phyloP scores from a whole-genome alignment of 2,113 vertebrate species.

The Platycercus adscitus region DNA sequence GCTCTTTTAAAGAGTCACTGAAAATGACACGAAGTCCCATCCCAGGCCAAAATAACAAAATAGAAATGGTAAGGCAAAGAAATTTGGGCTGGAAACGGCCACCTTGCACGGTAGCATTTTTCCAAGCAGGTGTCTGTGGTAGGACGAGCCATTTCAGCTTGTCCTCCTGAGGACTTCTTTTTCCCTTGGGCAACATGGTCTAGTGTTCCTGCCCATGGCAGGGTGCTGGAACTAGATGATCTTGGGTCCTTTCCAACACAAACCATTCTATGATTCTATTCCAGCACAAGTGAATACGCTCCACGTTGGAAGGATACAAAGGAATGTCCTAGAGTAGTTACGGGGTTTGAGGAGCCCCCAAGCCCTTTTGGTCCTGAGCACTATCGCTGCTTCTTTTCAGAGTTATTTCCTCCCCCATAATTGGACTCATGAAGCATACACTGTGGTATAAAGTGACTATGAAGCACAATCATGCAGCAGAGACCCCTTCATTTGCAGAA shows the following conservation, averaged over 20 bases:
- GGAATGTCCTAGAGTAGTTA: background rate
- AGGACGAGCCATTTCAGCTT: background rate
- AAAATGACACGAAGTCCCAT: background rate
- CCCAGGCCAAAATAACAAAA: background rate
- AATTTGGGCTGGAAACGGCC: background rate
- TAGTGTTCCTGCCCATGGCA: background rate
- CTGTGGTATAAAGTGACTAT: fast-evolving
- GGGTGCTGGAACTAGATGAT: background rate
- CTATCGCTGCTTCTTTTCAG: background rate
- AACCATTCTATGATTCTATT: background rate
- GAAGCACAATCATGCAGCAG: fast-evolving
- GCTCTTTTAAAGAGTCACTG: background rate
- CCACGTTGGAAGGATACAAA: fast-evolving
- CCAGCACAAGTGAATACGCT: fast-evolving
- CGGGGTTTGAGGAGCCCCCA: background rate
- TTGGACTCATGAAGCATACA: background rate
- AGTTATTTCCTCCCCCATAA: background rate
- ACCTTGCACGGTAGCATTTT: no score
- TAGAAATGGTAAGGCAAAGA: no score
- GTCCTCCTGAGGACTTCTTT: background rate
- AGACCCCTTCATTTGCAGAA: fast-evolving
- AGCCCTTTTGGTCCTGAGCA: background rate
- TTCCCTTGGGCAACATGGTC: background rate
- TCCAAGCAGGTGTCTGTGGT: no score
- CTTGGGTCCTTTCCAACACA: background rate